phyloP scores from a whole-genome alignment of 2,113 vertebrate species.

The Hystrix brachyura region DNA sequence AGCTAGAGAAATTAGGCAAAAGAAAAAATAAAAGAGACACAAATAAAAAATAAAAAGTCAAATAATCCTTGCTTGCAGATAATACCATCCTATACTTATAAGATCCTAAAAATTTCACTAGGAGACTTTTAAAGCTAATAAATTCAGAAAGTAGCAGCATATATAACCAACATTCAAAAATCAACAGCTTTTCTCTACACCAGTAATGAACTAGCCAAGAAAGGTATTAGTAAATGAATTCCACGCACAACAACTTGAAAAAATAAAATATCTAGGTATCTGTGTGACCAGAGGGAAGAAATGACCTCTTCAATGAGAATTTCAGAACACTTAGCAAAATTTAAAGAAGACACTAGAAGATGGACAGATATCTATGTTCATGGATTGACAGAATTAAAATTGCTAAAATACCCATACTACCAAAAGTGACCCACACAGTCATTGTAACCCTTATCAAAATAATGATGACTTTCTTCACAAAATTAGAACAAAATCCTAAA shows the following conservation, averaged over 20 bases:
- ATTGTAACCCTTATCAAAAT: background rate
- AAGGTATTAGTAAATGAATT: accelerated
- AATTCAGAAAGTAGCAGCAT: no score
- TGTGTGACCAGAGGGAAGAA: background rate
- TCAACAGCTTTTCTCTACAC: no score
- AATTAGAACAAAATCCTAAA: background rate
- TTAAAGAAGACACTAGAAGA: background rate
- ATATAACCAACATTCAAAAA: no score
- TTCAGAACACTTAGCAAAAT: background rate
- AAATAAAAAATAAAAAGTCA: no score
- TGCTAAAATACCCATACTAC: background rate
- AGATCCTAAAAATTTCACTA: no score
- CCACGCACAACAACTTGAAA: background rate
- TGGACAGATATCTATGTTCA: background rate
- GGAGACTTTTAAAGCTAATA: no score
- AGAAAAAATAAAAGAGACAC: no score
- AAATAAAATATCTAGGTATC: background rate
- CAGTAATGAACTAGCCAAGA: background rate
- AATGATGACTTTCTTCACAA: background rate
- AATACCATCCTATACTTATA: no score
- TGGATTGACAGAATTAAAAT: background rate
- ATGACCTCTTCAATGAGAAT: background rate
- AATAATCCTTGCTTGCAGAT: no score
- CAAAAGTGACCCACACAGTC: background rate
- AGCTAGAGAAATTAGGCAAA: no score